These are phyloP conservation scores for Dasyurus viverrinus DNA, from an alignment of 2,113 vertebrate species.

Conservation along the genomic window DNA sequence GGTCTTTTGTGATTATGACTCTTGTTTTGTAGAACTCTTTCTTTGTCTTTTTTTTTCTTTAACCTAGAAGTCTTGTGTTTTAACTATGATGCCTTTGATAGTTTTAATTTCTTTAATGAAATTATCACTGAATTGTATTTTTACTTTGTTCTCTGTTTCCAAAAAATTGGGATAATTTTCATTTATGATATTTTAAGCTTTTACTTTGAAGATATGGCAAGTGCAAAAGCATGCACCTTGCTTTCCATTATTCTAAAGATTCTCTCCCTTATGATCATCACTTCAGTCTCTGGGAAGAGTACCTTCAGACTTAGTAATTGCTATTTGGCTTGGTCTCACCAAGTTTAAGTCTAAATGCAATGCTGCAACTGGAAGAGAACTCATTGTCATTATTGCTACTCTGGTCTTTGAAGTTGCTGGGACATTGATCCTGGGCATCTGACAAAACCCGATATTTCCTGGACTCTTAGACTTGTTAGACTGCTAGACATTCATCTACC, in stretches of 20 bases:
- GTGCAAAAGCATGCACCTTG: not conserved
- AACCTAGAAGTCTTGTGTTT: not conserved
- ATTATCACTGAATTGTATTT: not conserved
- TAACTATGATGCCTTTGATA: not conserved
- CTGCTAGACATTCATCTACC: not conserved
- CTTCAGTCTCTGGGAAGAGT: not conserved
- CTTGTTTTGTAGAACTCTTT: not conserved
- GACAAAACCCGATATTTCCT: not conserved
- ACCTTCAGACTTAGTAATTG: not conserved
- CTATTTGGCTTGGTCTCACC: not conserved
- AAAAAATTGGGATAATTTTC: not conserved
- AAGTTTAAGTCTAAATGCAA: not conserved
- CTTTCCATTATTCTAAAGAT: not conserved
- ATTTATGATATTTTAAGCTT: not conserved
- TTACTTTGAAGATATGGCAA: not conserved
- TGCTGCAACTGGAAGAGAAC: not conserved
- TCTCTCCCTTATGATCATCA: not conserved
- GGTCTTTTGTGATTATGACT: not conserved
- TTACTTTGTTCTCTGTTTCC: not conserved
- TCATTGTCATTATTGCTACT: not conserved
- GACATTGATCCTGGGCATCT: not conserved
- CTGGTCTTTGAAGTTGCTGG: not conserved
- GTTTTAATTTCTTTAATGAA: not conserved
- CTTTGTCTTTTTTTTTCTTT: not conserved
- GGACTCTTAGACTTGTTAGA: not conserved